phyloP scores from a whole-genome alignment of 2,888 invertebrate genomes.

The Lepidochitona cinerea region DNA sequence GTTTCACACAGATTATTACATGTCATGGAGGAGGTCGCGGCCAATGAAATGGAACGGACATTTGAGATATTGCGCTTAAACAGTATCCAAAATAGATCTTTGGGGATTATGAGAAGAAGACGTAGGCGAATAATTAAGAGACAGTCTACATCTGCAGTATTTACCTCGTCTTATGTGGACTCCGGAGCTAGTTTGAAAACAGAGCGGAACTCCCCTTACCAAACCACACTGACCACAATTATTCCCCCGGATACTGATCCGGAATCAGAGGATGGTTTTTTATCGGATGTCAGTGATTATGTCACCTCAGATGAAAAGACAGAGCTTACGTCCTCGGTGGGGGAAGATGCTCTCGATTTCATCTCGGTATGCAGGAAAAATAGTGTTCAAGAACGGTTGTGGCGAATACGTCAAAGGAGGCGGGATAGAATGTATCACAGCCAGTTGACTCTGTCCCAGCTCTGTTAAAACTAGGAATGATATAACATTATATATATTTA shows the following conservation, averaged over 20 bases:
- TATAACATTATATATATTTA: too few species aligned
- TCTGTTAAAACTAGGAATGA: too few species aligned
- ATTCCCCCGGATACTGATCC: too few species aligned
- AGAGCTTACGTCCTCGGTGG: background rate
- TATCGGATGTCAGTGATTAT: slow-evolving; percentile 2
- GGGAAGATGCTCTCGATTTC: background rate
- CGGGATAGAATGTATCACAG: background rate
- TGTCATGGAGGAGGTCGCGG: background rate
- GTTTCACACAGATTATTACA: too few species aligned
- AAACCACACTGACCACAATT: too few species aligned
- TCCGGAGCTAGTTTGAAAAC: too few species aligned
- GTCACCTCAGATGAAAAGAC: background rate
- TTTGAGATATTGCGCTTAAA: background rate
- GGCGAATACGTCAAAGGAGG: background rate
- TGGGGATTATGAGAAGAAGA: background rate
- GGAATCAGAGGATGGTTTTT: background rate
- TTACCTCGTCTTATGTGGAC: too few species aligned
- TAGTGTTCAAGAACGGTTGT: background rate
- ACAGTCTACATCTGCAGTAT: too few species aligned
- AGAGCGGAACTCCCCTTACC: too few species aligned
- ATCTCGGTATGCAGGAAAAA: background rate
- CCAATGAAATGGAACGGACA: background rate
- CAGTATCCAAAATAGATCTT: background rate
- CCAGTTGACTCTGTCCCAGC: too few species aligned
- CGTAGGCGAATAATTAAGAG: background rate